These are phyloP conservation scores for Autographa gamma DNA, from an alignment of 2,888 invertebrate species.

Conservation along the genomic window DNA sequence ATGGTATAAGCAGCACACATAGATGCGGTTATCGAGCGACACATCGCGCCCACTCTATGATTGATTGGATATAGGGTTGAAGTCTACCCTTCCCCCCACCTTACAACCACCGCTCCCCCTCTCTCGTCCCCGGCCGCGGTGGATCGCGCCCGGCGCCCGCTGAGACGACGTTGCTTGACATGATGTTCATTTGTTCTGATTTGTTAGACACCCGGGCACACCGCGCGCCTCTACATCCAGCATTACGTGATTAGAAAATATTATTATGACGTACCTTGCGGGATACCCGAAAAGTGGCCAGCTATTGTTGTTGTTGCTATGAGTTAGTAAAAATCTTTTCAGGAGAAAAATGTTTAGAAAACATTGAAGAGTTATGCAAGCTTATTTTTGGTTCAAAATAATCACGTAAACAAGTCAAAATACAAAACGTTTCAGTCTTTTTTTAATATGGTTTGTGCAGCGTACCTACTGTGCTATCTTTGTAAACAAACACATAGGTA, in stretches of 20 bases:
- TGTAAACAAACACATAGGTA: not conserved
- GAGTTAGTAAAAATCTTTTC: not conserved
- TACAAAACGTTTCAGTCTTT: not conserved
- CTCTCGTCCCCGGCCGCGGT: conserved; percentile 34
- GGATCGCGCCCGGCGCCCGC: conserved; percentile 65
- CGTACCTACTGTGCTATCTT: not conserved
- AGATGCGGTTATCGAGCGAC: conserved; percentile 63
- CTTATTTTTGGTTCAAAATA: not conserved
- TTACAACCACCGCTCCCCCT: conserved; percentile 1
- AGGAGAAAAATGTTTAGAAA: not conserved
- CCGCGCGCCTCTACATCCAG: conserved; percentile 62
- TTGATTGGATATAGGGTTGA: conserved; percentile 73
- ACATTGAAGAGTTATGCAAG: not conserved
- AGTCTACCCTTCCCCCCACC: conserved; percentile 39
- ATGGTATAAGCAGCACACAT: conserved; percentile 58
- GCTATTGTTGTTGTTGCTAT: conserved; percentile 13
- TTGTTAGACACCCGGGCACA: conserved; percentile 73
- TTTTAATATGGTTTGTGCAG: not conserved
- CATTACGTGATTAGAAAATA: conserved; percentile 76
- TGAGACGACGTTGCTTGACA: conserved; percentile 77
- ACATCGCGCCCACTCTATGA: conserved; percentile 71
- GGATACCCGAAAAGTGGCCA: conserved; percentile 43
- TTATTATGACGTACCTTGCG: conserved; percentile 58
- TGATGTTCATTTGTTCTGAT: conserved; percentile 82
- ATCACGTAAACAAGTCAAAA: not conserved